phyloP scores from a whole-genome alignment of 2,888 invertebrate genomes.

The Leptinotarsa haldemani region DNA sequence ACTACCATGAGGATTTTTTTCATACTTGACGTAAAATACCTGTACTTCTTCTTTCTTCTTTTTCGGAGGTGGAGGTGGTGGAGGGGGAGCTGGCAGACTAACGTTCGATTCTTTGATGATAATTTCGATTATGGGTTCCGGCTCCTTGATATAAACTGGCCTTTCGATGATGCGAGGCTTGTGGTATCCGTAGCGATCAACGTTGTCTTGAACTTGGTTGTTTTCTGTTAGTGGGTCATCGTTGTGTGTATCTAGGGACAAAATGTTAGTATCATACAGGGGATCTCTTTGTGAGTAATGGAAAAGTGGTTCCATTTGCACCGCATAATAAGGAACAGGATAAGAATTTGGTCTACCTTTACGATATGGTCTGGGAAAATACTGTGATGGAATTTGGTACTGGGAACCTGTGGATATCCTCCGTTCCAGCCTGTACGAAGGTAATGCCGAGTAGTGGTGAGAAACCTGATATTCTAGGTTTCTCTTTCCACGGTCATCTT shows the following conservation, averaged over 20 bases:
- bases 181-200: conserved; percentile 65
- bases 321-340: conserved; percentile 78
- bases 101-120: conserved; percentile 92
- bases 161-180: conserved; percentile 60
- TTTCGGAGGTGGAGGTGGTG: conserved; percentile 68
- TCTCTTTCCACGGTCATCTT: conserved; percentile 69
- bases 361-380: conserved; percentile 60
- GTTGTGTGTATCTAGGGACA: conserved; percentile 64
- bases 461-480: conserved; percentile 72
- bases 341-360: conserved; percentile 64
- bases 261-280: conserved; percentile 72
- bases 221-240: conserved; percentile 65
- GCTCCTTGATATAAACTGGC: conserved; percentile 74
- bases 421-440: conserved; percentile 69
- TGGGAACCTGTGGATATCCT: conserved; percentile 68
- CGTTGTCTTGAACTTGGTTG: conserved; percentile 65
- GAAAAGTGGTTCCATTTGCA: conserved; percentile 83
- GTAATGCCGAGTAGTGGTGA: conserved; percentile 70
- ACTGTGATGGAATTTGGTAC: conserved; percentile 58
- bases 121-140: conserved; percentile 92
- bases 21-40: conserved; percentile 91
- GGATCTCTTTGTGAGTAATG: conserved; percentile 86
- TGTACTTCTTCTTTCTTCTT: conserved; percentile 86
- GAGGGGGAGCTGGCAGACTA: conserved; percentile 74
- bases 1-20: conserved; percentile 81